phyloP scores from a whole-genome alignment of 2,797 vertebrate species.

The Remorina albescens region DNA sequence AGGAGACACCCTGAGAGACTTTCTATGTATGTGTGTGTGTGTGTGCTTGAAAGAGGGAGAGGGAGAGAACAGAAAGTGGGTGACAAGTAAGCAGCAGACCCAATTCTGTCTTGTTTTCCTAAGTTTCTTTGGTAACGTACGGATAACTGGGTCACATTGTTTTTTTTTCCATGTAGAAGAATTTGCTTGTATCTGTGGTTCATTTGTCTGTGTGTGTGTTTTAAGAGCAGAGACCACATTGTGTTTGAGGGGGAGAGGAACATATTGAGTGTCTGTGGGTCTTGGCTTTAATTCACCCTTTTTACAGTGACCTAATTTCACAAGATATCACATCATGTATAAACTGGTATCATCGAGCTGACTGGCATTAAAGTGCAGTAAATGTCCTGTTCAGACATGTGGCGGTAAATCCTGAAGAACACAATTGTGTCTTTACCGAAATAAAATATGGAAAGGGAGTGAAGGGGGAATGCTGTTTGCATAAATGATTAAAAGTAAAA shows the following conservation, averaged over 20 bases:
- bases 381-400: neutral
- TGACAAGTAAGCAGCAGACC: constrained; percentile 30
- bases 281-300: constrained; percentile 38
- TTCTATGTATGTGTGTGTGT: constrained; percentile 19
- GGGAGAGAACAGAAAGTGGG: no score
- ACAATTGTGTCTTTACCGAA: constrained; percentile 16
- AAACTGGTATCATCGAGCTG: neutral
- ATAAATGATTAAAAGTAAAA: constrained; percentile 39
- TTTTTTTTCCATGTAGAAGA: constrained; percentile 39
- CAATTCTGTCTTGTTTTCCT: constrained; percentile 42
- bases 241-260: constrained; percentile 41
- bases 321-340: constrained; percentile 12
- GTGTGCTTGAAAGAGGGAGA: neutral
- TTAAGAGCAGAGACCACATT: constrained; percentile 8
- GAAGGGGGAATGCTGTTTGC: constrained; percentile 1
- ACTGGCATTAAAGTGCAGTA: neutral
- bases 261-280: constrained; percentile 13
- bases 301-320: constrained; percentile 40
- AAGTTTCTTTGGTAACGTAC: constrained; percentile 55
- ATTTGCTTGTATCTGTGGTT: constrained; percentile 46
- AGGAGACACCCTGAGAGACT: constrained; percentile 52
- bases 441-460: neutral
- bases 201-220: constrained; percentile 12
- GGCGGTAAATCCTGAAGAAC: neutral
- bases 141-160: constrained; percentile 55